Conservation (phyloP, 1,140 invertebrate species). For the Heliothis virescens region DNA sequence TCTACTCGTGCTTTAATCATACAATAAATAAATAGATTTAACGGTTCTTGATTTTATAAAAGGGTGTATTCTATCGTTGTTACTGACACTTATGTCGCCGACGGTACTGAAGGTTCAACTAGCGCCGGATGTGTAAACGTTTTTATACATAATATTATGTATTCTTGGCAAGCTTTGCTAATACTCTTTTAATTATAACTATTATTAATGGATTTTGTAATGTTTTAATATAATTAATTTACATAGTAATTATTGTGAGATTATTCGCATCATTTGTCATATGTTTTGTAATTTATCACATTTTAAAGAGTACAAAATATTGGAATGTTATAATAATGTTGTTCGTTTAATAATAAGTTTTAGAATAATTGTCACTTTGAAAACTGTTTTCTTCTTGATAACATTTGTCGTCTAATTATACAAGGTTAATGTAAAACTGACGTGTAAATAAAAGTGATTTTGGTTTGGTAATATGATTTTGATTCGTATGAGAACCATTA, state of each 20-base stretch:
- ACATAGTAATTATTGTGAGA: slow-evolving; percentile 82
- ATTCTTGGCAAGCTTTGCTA: slow-evolving; percentile 75
- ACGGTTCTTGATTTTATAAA: slow-evolving; percentile 22
- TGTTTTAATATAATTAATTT: slow-evolving; percentile 82
- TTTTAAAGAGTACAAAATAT: slow-evolving; percentile 86
- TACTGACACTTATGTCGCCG: slow-evolving; percentile 17
- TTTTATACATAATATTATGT: slow-evolving; percentile 70
- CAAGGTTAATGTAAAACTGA: slow-evolving; percentile 77
- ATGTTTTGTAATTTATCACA: slow-evolving; percentile 85
- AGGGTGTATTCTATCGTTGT: slow-evolving; percentile 4
- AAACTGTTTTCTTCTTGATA: slow-evolving; percentile 79
- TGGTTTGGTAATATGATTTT: slow-evolving; percentile 74
- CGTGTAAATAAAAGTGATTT: slow-evolving; percentile 85
- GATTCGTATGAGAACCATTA: not conserved
- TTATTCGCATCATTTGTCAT: slow-evolving; percentile 71
- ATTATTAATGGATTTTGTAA: slow-evolving; percentile 83
- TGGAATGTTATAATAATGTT: slow-evolving; percentile 84
- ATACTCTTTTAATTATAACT: slow-evolving; percentile 74
- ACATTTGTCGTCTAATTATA: slow-evolving; percentile 80
- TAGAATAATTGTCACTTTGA: slow-evolving; percentile 83
- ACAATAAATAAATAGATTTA: not conserved
- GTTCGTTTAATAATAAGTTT: slow-evolving; percentile 82
- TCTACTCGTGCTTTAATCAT: slow-evolving; percentile 16
- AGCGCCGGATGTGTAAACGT: slow-evolving; percentile 61
- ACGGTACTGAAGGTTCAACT: slow-evolving; percentile 47